Percentiles rank a stretch among this genome's conserved stretches.
Evolutionary conservation across 2,888 invertebrate genomes (phyloP).

Genomic region (Furcula furcula): DNA sequence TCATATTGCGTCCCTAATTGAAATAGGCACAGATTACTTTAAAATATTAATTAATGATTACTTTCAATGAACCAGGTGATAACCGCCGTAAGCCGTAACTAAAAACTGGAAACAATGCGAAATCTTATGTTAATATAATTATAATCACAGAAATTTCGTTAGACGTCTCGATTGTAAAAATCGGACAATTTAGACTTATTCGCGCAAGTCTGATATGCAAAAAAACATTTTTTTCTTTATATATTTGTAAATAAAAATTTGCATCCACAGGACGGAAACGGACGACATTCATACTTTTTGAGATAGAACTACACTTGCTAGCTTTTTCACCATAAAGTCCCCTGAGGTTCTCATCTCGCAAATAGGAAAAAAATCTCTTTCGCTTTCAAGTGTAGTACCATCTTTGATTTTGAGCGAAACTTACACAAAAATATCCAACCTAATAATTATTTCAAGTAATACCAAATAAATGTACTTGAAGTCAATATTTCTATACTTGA

Average conservation of each 20-base stretch:
- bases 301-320: constrained; percentile 7
- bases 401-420: constrained; percentile 23
- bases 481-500: constrained; percentile 4
- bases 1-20: no score
- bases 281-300: constrained; percentile 23
- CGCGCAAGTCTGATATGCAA: constrained; percentile 22
- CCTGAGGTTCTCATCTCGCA: no score
- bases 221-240: constrained; percentile 7
- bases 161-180: constrained; percentile 7
- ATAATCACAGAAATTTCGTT: constrained; percentile 29
- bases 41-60: no score
- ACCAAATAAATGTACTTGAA: constrained; percentile 1
- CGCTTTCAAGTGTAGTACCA: constrained; percentile 8
- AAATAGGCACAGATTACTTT: no score
- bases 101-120: no score
- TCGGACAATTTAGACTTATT: constrained; percentile 8
- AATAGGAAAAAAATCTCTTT: no score
- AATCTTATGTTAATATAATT: no score
- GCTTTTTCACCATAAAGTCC: background rate
- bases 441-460: background rate
- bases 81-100: no score
- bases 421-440: constrained; percentile 6
- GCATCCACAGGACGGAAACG: constrained; percentile 50
- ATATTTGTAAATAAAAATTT: constrained; percentile 25
- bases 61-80: no score